Percentiles rank a stretch among this genome's conserved stretches.
Evolutionary conservation across 2,113 vertebrate species (phyloP).

Genomic region (Catharus minimus): DNA sequence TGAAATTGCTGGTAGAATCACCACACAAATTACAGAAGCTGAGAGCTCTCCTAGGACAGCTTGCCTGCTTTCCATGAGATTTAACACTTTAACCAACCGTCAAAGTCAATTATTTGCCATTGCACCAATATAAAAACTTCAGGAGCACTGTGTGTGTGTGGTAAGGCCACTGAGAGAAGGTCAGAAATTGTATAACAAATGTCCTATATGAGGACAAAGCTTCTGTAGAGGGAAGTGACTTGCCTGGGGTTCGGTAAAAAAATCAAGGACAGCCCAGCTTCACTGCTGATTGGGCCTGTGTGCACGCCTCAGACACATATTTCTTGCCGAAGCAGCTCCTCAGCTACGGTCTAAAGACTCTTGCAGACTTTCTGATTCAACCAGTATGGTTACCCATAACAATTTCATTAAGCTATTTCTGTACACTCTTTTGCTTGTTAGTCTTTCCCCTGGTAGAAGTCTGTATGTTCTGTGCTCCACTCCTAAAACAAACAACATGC

Average conservation of each 20-base stretch:
- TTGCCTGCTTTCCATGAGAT: neutral
- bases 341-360: neutral
- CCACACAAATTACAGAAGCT: neutral
- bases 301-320: neutral
- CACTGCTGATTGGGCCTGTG: neutral
- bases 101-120: neutral
- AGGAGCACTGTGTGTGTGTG: rapidly evolving
- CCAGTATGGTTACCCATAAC: constrained; percentile 21
- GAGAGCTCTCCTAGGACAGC: neutral
- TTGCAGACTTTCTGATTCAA: constrained; percentile 15
- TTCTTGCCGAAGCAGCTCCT: neutral
- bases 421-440: constrained; percentile 30
- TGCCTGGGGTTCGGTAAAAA: neutral
- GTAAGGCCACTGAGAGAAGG: neutral
- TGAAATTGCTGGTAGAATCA: neutral
- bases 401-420: constrained; percentile 50
- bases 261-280: neutral
- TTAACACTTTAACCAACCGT: neutral
- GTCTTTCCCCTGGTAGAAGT: constrained; percentile 47
- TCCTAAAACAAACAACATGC: constrained; percentile 78
- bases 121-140: neutral
- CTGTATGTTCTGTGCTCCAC: constrained; percentile 58
- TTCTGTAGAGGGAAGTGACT: neutral
- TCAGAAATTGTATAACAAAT: neutral
- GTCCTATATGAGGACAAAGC: neutral